Percentiles rank a stretch among this genome's conserved stretches.
phyloP scores from a whole-genome alignment of 2,888 invertebrate species.

The Deilephila porcellus region DNA sequence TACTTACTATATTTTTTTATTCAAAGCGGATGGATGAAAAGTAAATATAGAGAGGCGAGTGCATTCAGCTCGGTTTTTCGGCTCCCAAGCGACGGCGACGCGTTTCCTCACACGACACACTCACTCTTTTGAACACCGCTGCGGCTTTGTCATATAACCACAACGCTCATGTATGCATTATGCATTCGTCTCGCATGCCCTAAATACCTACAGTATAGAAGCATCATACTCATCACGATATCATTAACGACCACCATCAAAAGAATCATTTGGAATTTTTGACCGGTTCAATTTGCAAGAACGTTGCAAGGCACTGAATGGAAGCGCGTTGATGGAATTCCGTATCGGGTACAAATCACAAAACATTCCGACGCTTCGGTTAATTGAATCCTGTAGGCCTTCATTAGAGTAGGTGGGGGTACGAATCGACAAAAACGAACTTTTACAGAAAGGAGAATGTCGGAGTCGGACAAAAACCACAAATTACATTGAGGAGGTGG shows the following conservation, averaged over 20 bases:
- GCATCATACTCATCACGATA: neutral
- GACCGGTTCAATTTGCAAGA: slow-evolving; percentile 60
- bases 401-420: slow-evolving; percentile 72
- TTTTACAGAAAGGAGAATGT: slow-evolving; percentile 70
- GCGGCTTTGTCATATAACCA: slow-evolving; percentile 9
- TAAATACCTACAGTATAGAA: neutral
- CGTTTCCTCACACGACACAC: slow-evolving; percentile 32
- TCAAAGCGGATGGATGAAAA: neutral
- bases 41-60: slow-evolving; percentile 44
- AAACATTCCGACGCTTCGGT: slow-evolving; percentile 78
- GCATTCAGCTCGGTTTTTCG: slow-evolving; percentile 48
- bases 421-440: slow-evolving; percentile 73
- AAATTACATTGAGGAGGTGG: slow-evolving; percentile 74
- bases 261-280: slow-evolving; percentile 39
- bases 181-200: slow-evolving; percentile 5
- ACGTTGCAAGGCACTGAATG: slow-evolving; percentile 62
- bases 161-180: neutral
- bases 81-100: slow-evolving; percentile 31
- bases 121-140: slow-evolving; percentile 42
- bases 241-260: slow-evolving; percentile 1
- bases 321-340: slow-evolving; percentile 73
- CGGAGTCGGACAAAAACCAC: slow-evolving; percentile 75
- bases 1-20: neutral
- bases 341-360: slow-evolving; percentile 76
- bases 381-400: slow-evolving; percentile 82